Conservation (phyloP, 2,797 vertebrate species). For the Poecilia wingei region DNA sequence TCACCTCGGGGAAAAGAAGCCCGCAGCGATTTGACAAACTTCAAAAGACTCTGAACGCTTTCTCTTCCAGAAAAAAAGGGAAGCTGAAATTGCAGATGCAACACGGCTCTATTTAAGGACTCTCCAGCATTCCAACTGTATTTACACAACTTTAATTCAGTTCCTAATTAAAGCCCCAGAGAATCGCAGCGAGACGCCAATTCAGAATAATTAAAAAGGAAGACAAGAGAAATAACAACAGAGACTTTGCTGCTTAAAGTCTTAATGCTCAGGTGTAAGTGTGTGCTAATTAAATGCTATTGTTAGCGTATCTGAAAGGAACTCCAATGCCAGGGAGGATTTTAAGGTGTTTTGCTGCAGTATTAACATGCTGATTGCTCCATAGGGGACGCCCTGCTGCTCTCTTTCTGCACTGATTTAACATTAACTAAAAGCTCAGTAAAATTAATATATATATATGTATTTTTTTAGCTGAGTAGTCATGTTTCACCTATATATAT, state of each 20-base stretch:
- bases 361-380: constrained; percentile 78
- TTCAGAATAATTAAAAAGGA: constrained; percentile 78
- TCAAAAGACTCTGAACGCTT: constrained; percentile 72
- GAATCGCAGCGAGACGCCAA: constrained; percentile 68
- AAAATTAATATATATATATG: constrained; percentile 9
- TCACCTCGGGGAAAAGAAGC: constrained; percentile 58
- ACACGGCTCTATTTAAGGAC: constrained; percentile 75
- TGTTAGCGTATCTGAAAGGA: constrained; percentile 71
- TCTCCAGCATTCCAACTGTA: constrained; percentile 64
- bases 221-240: constrained; percentile 69
- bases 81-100: constrained; percentile 62
- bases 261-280: constrained; percentile 80
- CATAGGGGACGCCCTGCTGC: constrained; percentile 31
- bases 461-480: constrained; percentile 39
- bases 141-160: constrained; percentile 83
- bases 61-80: constrained; percentile 38
- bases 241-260: constrained; percentile 63
- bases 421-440: constrained; percentile 49
- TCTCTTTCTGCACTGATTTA: constrained; percentile 42
- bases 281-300: constrained; percentile 78
- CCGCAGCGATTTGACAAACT: constrained; percentile 72
- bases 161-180: constrained; percentile 82
- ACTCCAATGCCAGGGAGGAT: constrained; percentile 60
- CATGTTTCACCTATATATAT: constrained; percentile 13
- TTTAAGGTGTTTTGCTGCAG: constrained; percentile 73